These are phyloP conservation scores for Xylota sylvarum DNA, from an alignment of 2,888 invertebrate species.

Conservation along the genomic window DNA sequence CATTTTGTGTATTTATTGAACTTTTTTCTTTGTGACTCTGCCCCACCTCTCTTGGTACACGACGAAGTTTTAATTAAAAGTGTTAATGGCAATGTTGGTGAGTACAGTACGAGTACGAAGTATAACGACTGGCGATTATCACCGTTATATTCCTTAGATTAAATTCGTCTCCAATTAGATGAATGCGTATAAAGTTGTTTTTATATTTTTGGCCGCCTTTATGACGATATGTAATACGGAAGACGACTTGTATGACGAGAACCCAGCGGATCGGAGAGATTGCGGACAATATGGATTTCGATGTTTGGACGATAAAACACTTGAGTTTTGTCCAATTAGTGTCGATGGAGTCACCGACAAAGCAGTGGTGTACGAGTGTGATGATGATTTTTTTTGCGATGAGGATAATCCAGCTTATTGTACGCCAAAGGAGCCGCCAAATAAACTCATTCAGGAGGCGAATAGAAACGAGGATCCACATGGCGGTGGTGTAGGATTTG, in stretches of 20 bases:
- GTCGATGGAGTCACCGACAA: conserved; percentile 68
- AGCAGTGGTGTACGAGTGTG: conserved; percentile 61
- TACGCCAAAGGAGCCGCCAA: conserved; percentile 67
- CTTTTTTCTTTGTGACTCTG: conserved; percentile 7
- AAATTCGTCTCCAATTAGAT: conserved; percentile 2
- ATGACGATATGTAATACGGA: not conserved
- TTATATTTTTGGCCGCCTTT: conserved; percentile 15
- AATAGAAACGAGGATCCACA: conserved; percentile 6
- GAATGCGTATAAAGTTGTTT: not conserved
- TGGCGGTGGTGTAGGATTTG: not conserved
- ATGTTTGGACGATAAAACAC: conserved; percentile 69
- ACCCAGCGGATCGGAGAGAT: not conserved
- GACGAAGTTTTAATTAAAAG: conserved; percentile 22
- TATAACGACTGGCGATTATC: not conserved
- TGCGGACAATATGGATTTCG: conserved; percentile 78
- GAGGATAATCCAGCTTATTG: conserved; percentile 79
- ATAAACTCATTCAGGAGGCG: conserved; percentile 11
- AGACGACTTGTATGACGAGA: conserved; percentile 1
- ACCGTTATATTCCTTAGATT: not conserved
- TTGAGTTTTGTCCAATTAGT: conserved; percentile 72
- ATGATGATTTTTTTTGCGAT: conserved; percentile 74
- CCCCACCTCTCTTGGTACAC: conserved; percentile 12
- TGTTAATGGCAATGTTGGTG: conserved; percentile 22
- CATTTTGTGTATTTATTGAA: conserved; percentile 32
- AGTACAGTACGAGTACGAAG: not conserved